Base-by-base conservation (phyloP, 92 coral and sea anemone genomes). In the Virgularia gustaviana region DNA sequence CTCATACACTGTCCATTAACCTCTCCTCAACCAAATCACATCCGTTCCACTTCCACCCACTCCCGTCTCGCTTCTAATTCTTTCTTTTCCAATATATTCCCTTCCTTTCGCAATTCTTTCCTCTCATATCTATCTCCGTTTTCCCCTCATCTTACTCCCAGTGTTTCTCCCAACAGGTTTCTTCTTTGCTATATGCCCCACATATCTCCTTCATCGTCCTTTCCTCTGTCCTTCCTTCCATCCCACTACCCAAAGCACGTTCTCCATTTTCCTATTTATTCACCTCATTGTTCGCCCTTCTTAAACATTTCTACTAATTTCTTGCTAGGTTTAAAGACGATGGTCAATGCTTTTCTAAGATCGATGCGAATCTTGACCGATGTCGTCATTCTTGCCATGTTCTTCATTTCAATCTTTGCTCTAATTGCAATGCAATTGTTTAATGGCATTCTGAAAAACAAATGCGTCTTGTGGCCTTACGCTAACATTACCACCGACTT, bases 371-470 rank as follows among this genome's bases (percentile, higher is more conserved):
- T 92, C 88, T 63, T 92, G 67, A 87, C 98, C 2, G 96, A 92
- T 56, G 98, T 92, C 15, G 81, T 92, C 23, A 71, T 79, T 13
- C 90, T 92, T 32, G 85, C 98, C 11, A 54, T 86, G n/a, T 92
- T 92, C 71, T 89, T 92, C 62, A 82, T 92, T 20, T 89, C 96
- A 53, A 80, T 92, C 22, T 92, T 92, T 61, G 98, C 98, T 37
- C 73, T 92, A 62, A 86, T 89, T 38, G 98, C 96, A 49, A 87
- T 92, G 96, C 98, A 92, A 58, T 86, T 92, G 33, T 92, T 92
- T 61, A 96, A 89, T 13, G 98, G 98, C 16, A 79, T 79, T 11
- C 83, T 92, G 39, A 79, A 94, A 73, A 89, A 89, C 72, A 92
- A 92, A 70, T 92, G 98, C 52, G 88, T 86, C 6, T 67, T 61